A percentile compares a stretch with the other conserved stretches of the same genome.
Conservation (phyloP, 2,888 invertebrate species). For the Lampropteryx suffumata region DNA sequence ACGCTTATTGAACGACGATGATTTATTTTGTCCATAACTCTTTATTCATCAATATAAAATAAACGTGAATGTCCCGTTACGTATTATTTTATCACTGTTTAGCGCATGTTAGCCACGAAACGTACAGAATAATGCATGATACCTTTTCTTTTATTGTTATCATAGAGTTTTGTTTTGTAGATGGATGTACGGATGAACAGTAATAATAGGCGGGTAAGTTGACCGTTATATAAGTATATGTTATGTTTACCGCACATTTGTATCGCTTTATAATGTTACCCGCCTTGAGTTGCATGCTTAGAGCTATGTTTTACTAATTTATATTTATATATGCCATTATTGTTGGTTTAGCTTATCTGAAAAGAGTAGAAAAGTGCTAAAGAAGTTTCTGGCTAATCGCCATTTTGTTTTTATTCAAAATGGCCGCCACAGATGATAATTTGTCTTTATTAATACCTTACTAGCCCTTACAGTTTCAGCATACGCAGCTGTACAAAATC, state of each 20-base stretch:
- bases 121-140: slow-evolving; percentile 26
- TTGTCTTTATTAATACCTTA: too few relatives aligned
- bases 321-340: slow-evolving; percentile 15
- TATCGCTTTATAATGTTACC: slow-evolving; percentile 40
- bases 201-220: slow-evolving; percentile 83
- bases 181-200: slow-evolving; percentile 83
- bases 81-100: not conserved
- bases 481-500: not conserved
- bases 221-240: slow-evolving; percentile 50
- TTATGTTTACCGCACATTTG: slow-evolving; percentile 35
- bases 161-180: slow-evolving; percentile 81
- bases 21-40: not conserved
- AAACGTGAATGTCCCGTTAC: not conserved
- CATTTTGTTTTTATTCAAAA: too few relatives aligned
- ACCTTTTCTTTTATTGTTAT: slow-evolving; percentile 33
- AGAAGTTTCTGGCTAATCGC: too few relatives aligned
- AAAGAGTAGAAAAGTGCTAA: not conserved
- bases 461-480: too few relatives aligned
- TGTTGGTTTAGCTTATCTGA: not conserved
- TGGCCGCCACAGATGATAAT: too few relatives aligned
- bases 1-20: not conserved
- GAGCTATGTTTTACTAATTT: slow-evolving; percentile 24
- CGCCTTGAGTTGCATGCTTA: slow-evolving; percentile 41
- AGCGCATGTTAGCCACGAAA: not conserved
- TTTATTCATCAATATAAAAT: not conserved